Base-by-base conservation (phyloP, 2,113 vertebrate genomes). In the Etia nguti region DNA sequence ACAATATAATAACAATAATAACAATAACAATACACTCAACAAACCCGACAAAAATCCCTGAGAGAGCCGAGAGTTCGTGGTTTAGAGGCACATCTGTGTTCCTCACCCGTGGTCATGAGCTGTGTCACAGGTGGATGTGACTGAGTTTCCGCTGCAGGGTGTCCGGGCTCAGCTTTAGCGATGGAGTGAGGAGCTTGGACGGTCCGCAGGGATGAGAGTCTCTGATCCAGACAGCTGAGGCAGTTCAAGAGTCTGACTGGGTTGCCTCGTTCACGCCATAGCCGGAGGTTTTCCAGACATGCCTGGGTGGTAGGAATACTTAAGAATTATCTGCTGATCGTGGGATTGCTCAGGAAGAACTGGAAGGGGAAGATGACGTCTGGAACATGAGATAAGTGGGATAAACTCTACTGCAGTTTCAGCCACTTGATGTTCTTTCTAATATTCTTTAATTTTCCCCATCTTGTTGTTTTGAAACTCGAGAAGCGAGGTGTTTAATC, bases 1-100 rank as follows among this genome's bases (percentile, higher is more conserved):
- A 8, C 7, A 24, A 43, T n/a, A n/a, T n/a, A n/a, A n/a, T n/a
- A n/a, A n/a, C n/a, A n/a, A n/a, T n/a, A n/a, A n/a, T n/a, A n/a
- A n/a, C n/a, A 24, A 43, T 15, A 70, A 24, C n/a, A 70, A 2
- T 5, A 3, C 3, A 1, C 36, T 70, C n/a, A 70, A 70, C n/a
- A 41, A 0, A 68, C 11, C 20, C 0, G 20, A 68, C 20, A 24
- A 24, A 22, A 8, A 41, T 8, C 34, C 10, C 34, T 0, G 18
- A 1, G 34, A 68, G 62, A 41, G 4, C 36, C n/a, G n/a, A 41
- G 62, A 70, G n/a, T 10, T 70, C 36, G 1, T 24, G 38, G 16
- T 26, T 24, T 24, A 15, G 36, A 12, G 34, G 2, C 2, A 16
- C 0, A 18, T 3, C 34, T 18, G 2, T 11, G 62, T 3, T 38